phyloP scores from a whole-genome alignment of 1,140 invertebrate species.

The Myzus persicae region DNA sequence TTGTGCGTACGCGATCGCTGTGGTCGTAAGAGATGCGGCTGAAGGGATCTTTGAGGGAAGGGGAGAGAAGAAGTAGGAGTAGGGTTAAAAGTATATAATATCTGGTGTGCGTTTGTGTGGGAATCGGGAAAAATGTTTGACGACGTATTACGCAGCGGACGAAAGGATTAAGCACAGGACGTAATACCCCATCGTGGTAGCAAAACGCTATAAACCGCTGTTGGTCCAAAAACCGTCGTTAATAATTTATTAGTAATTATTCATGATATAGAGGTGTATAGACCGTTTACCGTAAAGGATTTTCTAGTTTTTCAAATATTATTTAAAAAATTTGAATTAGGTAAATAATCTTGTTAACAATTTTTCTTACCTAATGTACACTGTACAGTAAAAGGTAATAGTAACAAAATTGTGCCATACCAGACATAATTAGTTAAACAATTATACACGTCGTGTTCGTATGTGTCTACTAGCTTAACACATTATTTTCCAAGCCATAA shows the following conservation, averaged over 20 bases:
- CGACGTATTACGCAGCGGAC: not conserved
- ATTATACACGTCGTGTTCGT: too few species aligned
- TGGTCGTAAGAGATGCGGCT: not conserved
- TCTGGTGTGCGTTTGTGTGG: not conserved
- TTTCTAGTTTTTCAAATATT: not conserved
- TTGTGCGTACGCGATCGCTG: not conserved
- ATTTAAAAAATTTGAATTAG: too few species aligned
- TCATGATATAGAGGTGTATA: too few species aligned
- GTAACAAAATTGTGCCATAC: too few species aligned
- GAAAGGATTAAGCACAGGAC: not conserved
- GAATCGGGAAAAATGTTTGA: not conserved
- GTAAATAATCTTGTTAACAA: too few species aligned
- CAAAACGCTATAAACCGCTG: not conserved
- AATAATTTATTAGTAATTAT: not conserved
- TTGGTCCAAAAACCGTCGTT: not conserved
- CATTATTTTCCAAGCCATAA: not conserved
- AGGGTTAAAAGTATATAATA: not conserved
- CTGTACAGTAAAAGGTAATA: too few species aligned
- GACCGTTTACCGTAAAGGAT: not conserved
- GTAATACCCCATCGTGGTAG: not conserved
- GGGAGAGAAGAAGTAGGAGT: not conserved
- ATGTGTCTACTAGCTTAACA: too few species aligned
- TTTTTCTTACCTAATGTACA: too few species aligned
- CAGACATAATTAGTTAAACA: too few species aligned
- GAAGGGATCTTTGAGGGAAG: not conserved